Conservation (phyloP, 2,888 invertebrate genomes). For the Cerastoderma edule region DNA sequence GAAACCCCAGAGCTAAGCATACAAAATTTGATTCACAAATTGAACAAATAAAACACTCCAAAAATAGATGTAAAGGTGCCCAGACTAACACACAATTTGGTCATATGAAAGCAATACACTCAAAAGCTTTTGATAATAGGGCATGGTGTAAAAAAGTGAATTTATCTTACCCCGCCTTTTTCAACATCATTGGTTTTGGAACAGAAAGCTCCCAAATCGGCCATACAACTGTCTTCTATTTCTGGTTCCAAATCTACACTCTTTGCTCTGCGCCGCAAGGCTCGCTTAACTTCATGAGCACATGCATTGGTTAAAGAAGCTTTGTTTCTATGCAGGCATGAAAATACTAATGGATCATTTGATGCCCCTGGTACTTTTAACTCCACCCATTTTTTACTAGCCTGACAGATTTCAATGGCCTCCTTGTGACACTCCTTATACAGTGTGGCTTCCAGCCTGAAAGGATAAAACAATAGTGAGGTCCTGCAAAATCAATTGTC, state of each 20-base stretch:
- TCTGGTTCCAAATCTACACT: constrained; percentile 97
- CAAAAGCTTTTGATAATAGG: too few species aligned
- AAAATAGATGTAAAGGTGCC: too few species aligned
- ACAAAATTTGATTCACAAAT: too few species aligned
- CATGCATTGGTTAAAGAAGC: constrained; percentile 81
- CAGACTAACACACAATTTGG: too few species aligned
- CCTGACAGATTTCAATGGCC: constrained; percentile 92
- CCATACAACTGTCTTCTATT: constrained; percentile 95
- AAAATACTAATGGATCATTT: constrained; percentile 92
- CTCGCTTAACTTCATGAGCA: constrained; percentile 91
- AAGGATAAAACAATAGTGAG: not conserved
- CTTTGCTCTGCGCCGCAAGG: constrained; percentile 96
- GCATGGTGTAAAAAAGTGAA: too few species aligned
- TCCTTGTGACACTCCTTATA: constrained; percentile 95
- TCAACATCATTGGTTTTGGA: constrained; percentile 88
- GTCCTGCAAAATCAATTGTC: too few species aligned
- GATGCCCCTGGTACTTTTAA: constrained; percentile 88
- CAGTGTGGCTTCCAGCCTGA: constrained; percentile 83
- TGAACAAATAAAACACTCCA: too few species aligned
- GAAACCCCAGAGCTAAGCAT: too few species aligned
- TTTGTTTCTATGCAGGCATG: constrained; percentile 91
- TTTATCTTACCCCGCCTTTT: constrained; percentile 88
- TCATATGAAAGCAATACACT: too few species aligned
- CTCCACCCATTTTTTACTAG: constrained; percentile 90
- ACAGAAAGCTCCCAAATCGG: constrained; percentile 93